Conservation (phyloP, 1,140 invertebrate genomes). For the Trialeurodes vaporariorum region DNA sequence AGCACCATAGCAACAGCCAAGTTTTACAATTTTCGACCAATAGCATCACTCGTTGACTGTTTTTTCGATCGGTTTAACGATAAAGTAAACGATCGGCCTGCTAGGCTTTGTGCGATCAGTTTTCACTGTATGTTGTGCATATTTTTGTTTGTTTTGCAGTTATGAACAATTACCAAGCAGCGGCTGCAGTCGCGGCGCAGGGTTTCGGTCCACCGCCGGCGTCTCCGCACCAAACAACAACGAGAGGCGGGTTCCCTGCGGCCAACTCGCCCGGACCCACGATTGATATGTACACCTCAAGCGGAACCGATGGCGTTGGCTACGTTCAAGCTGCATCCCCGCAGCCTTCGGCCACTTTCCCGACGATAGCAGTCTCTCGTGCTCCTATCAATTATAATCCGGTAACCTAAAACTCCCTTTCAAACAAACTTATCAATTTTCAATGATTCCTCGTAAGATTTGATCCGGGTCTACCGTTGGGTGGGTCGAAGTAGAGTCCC, state of each 20-base stretch:
- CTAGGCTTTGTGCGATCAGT: too few species aligned
- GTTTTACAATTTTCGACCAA: too few species aligned
- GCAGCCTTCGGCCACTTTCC: slow-evolving; percentile 75
- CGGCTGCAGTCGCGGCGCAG: slow-evolving; percentile 55
- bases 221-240: slow-evolving; percentile 44
- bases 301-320: slow-evolving; percentile 65
- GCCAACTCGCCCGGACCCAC: slow-evolving; percentile 71
- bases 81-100: too few species aligned
- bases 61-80: too few species aligned
- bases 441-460: too few species aligned
- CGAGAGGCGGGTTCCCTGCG: slow-evolving; percentile 65
- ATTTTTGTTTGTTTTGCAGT: slow-evolving; percentile 47
- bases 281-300: slow-evolving; percentile 80
- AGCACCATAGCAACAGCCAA: too few species aligned
- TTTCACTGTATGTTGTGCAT: too few species aligned
- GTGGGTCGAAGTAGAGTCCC: too few species aligned
- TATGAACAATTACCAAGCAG: slow-evolving; percentile 89
- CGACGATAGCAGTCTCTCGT: slow-evolving; percentile 77
- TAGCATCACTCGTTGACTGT: too few species aligned
- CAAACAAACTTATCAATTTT: too few species aligned
- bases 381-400: slow-evolving; percentile 80
- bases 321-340: slow-evolving; percentile 87
- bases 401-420: too few species aligned
- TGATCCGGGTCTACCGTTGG: too few species aligned
- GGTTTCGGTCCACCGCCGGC: slow-evolving; percentile 55